These are phyloP conservation scores for Melanocharis versteri DNA, from an alignment of 2,113 vertebrate genomes.

Conservation along the genomic window DNA sequence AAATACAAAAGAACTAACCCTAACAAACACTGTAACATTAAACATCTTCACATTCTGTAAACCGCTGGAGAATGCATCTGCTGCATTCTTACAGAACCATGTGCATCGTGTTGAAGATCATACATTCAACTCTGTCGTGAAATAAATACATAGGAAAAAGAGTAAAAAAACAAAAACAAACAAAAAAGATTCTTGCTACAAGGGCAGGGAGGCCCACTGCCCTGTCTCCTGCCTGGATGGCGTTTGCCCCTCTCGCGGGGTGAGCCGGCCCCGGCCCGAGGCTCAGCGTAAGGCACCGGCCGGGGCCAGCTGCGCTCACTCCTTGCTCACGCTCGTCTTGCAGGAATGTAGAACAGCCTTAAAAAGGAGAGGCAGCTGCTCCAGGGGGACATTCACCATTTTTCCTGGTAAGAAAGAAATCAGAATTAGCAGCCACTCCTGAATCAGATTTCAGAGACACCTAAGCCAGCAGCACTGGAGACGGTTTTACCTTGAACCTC, in stretches of 20 bases:
- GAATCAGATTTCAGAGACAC: constrained; percentile 53
- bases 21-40: constrained; percentile 91
- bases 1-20: constrained; percentile 85
- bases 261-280: constrained; percentile 72
- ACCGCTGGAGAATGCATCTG: constrained; percentile 89
- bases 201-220: constrained; percentile 69
- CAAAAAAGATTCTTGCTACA: constrained; percentile 86
- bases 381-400: constrained; percentile 94
- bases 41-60: constrained; percentile 95
- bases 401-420: constrained; percentile 79
- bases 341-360: constrained; percentile 99
- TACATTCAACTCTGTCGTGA: constrained; percentile 99
- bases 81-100: constrained; percentile 93
- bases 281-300: constrained; percentile 65
- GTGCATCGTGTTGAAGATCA: constrained; percentile 97
- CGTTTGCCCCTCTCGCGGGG: constrained; percentile 30
- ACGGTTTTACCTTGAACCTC: constrained; percentile 53
- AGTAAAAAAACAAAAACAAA: constrained; percentile 80
- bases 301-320: constrained; percentile 72
- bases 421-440: constrained; percentile 2
- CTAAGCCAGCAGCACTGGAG: constrained; percentile 29
- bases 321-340: constrained; percentile 88
- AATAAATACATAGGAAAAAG: constrained; percentile 98
- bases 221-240: constrained; percentile 36
- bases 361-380: constrained; percentile 97